phyloP scores from a whole-genome alignment of 2,888 invertebrate genomes.

The Patella pellucida region DNA sequence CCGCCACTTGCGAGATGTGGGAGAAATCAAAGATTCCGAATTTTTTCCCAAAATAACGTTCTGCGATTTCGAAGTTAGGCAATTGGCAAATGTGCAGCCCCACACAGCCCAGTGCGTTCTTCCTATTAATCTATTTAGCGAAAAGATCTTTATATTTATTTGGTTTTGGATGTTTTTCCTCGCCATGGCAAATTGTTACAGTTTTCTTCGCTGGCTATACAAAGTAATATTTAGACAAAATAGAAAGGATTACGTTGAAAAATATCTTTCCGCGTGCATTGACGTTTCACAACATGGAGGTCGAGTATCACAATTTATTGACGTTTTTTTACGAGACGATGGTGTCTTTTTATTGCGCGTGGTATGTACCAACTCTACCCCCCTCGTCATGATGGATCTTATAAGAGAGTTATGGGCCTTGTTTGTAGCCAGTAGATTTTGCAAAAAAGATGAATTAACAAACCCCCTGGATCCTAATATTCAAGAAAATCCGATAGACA shows the following conservation, averaged over 20 bases:
- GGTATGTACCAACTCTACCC: neutral
- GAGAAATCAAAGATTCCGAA: neutral
- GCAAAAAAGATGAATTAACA: neutral
- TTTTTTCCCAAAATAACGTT: neutral
- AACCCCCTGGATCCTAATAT: neutral
- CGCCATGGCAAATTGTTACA: neutral
- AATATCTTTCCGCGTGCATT: neutral
- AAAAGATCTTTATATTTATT: neutral
- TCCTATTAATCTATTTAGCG: neutral
- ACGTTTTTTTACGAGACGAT: neutral
- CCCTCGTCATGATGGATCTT: neutral
- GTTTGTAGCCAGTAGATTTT: neutral
- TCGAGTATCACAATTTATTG: neutral
- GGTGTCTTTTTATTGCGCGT: neutral
- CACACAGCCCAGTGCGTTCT: neutral
- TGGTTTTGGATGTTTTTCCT: conserved; percentile 3
- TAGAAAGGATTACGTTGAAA: neutral
- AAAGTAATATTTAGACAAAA: neutral
- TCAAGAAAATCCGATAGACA: neutral
- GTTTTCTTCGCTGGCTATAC: neutral
- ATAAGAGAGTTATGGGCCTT: neutral
- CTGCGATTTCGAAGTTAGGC: neutral
- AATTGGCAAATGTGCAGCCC: neutral
- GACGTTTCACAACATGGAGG: neutral
- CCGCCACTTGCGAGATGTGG: neutral